phyloP scores from a whole-genome alignment of 2,113 vertebrate genomes.

The Vidua chalybeata region DNA sequence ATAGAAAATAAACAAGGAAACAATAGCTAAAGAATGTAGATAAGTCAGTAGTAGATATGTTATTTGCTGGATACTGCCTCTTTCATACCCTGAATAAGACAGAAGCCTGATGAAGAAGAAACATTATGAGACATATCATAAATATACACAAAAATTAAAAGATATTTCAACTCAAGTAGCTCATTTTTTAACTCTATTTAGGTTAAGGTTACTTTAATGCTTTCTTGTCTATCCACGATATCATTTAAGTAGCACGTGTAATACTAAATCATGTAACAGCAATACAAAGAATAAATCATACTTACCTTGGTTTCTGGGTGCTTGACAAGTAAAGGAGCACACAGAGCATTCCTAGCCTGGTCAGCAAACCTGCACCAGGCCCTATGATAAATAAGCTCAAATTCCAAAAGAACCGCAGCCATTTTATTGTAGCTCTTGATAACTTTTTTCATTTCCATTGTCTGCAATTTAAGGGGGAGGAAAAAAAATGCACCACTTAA shows the following conservation, averaged over 20 bases:
- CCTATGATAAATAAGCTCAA: constrained; percentile 77
- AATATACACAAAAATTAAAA: background rate
- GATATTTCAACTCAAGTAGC: background rate
- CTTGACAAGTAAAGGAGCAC: constrained; percentile 71
- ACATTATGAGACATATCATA: background rate
- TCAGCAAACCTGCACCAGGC: constrained; percentile 77
- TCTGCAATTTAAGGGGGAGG: constrained; percentile 20
- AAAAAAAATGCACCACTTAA: background rate
- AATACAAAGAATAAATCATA: background rate
- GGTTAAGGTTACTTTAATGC: background rate
- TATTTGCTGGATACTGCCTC: background rate
- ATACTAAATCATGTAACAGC: background rate
- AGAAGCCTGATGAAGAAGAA: background rate
- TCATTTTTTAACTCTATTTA: background rate
- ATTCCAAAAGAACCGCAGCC: constrained; percentile 78
- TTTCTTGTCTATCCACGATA: background rate
- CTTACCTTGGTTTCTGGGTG: constrained; percentile 75
- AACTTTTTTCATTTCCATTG: constrained; percentile 75
- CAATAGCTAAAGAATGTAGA: background rate
- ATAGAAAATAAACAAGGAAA: background rate
- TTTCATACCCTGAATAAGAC: background rate
- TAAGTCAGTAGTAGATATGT: background rate
- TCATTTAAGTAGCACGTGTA: background rate
- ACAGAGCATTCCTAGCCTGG: constrained; percentile 62
- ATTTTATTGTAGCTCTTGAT: constrained; percentile 80